Evolutionary conservation across 2,888 invertebrate species (phyloP).

Genomic region (Phymatocera aterrima): DNA sequence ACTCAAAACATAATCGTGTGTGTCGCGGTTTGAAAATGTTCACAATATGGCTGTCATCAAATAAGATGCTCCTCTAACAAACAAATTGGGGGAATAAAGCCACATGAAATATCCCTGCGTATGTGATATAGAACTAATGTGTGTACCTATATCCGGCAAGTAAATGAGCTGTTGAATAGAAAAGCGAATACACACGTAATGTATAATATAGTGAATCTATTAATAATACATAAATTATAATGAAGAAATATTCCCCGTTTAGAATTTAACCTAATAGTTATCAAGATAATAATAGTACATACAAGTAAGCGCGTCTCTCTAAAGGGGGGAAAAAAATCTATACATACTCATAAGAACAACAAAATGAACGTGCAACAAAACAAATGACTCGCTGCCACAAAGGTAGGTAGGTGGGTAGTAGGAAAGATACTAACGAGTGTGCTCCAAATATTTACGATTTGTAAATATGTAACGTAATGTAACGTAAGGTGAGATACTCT

Average conservation of each 20-base stretch:
- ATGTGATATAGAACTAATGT: no score
- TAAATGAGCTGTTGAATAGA: not conserved
- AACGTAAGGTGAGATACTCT: not conserved
- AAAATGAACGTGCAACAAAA: conserved; percentile 58
- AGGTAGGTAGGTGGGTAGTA: no score
- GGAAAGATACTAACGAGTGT: conserved; percentile 20
- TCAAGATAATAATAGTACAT: not conserved
- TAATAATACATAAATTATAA: not conserved
- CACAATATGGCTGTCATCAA: conserved; percentile 67
- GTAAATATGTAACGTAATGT: no score
- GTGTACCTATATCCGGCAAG: no score
- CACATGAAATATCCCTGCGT: not conserved
- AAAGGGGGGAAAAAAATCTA: not conserved
- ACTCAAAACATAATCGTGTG: conserved; percentile 43
- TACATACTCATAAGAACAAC: conserved; percentile 50
- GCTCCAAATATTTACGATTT: conserved; percentile 1
- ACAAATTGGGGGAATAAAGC: conserved; percentile 51
- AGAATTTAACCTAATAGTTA: no score
- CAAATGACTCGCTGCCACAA: conserved; percentile 57
- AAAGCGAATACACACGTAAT: conserved; percentile 21
- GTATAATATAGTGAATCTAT: not conserved
- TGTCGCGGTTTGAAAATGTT: conserved; percentile 49
- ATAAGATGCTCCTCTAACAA: conserved; percentile 60
- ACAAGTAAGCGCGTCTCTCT: conserved; percentile 25
- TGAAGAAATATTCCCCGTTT: no score